Evolutionary conservation across 2,888 invertebrate genomes (phyloP), one percentile per base, ranked within the genome.

Genomic region (Itoplectis maculator): DNA sequence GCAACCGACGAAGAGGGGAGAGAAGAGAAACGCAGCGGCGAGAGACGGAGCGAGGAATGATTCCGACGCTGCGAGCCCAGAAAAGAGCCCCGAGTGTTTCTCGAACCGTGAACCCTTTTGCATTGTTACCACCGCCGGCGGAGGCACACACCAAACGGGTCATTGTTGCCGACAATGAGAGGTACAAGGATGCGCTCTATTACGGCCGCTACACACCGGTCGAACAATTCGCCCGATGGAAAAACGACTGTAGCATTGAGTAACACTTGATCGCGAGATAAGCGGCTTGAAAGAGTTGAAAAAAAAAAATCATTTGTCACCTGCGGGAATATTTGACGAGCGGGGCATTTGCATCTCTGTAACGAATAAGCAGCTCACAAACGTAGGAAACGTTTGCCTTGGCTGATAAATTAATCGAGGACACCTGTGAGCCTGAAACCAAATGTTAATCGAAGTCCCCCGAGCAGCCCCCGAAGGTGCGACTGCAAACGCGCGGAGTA

Each of bases 101-200:
- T 79, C 79, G 79, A 76, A 79, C 82, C 79, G 63, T 79, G 72
- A 79, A 76, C 79, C 79, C 79, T 76, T 82, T 72, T 76, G 79
- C 70, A 72, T 18, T 35, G 37, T 54, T 20, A 78, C 15, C n/a
- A n/a, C n/a, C n/a, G n/a, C n/a, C n/a, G n/a, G 45, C 15, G 63
- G 40, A 65, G 65, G 29, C 47, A 35, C 74, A 49, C 37, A 49
- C 37, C 49, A 56, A 82, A 82, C 74, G 59, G 74, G 74, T 76
- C 74, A 82, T 79, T 69, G 54, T 69, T 72, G 69, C 73, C 42
- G 78, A 74, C 69, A 69, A 82, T 70, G 47, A 74, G 72, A 23
- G 23, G 68, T 51, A 61, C n/a, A 59, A 37, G 63, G 65, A n/a
- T 47, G 35, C 54, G 35, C 54, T 65, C 54, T 65, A 45, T 80